phyloP scores from a whole-genome alignment of 2,888 invertebrate genomes.

The Leptothorax acervorum region DNA sequence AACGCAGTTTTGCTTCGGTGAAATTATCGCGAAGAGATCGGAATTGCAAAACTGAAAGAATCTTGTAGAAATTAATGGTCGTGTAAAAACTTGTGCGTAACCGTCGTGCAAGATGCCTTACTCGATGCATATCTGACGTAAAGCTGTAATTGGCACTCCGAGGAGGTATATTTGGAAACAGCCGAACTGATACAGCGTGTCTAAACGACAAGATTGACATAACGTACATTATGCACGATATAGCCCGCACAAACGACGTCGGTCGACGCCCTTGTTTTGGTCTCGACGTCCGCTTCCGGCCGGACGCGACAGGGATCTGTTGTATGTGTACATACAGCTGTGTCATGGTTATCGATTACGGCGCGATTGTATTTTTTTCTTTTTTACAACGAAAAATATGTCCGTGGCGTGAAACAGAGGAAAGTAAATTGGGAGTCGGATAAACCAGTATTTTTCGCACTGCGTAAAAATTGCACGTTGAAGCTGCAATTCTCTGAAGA shows the following conservation, averaged over 20 bases:
- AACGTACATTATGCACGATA: conserved; percentile 16
- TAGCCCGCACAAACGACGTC: conserved; percentile 17
- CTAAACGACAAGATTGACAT: conserved; percentile 29
- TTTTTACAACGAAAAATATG: background rate
- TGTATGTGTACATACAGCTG: conserved; percentile 6
- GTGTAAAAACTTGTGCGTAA: no score
- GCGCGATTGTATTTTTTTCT: conserved; percentile 11
- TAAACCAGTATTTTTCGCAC: background rate
- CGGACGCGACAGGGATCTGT: conserved; percentile 43
- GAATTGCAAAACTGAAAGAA: background rate
- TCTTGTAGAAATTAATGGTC: background rate
- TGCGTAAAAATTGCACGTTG: background rate
- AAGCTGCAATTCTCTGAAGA: background rate
- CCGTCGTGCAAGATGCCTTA: background rate
- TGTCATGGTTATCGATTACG: conserved; percentile 42
- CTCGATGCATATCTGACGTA: background rate
- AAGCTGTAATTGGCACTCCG: background rate
- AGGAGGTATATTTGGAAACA: background rate
- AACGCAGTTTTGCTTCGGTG: background rate
- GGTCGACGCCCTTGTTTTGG: conserved; percentile 31
- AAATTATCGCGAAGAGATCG: background rate
- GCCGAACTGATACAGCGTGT: conserved; percentile 2
- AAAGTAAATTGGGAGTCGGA: background rate
- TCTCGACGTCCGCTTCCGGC: conserved; percentile 40
- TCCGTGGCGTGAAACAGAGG: background rate